Base-by-base conservation (phyloP, 2,888 invertebrate species). In the Hypselothyrea guttata region DNA sequence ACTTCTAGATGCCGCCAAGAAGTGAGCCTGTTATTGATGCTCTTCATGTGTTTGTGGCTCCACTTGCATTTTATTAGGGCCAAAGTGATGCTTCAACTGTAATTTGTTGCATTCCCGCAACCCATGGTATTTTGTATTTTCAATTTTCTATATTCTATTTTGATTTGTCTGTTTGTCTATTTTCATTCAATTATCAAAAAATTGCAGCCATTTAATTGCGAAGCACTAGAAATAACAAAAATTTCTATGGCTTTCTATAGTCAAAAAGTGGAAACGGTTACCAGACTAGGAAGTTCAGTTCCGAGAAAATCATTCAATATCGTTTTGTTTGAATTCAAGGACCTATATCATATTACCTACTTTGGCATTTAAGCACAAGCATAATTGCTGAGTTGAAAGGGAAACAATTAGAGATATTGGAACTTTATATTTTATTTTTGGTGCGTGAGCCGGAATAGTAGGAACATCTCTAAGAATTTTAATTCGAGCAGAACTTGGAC, bases 341-440 rank as follows among this genome's bases (percentile, higher is more conserved):
- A n/a, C n/a, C n/a, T n/a, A n/a, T n/a, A n/a, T n/a, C n/a, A n/a
- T n/a, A n/a, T n/a, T n/a, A n/a, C n/a, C n/a, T n/a, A n/a, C n/a
- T n/a, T n/a, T n/a, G n/a, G n/a, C n/a, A n/a, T n/a, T n/a, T n/a
- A n/a, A n/a, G n/a, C n/a, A n/a, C n/a, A n/a, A n/a, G n/a, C n/a
- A n/a, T n/a, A n/a, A n/a, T n/a, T n/a, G n/a, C n/a, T n/a, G n/a
- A n/a, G n/a, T n/a, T n/a, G n/a, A n/a, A n/a, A n/a, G n/a, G n/a
- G n/a, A n/a, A n/a, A n/a, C n/a, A n/a, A n/a, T n/a, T 9, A 28
- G 7, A 9, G 93, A 94, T 91, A 95, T 94, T 92, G 94, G 94
- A 83, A 93, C 93, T 63, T 89, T 94, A 90, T 94, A 94, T 90
- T 93, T 94, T 90, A 91, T 93, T 88, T 92, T 93, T 87, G 92